phyloP scores from a whole-genome alignment of 2,888 invertebrate genomes.

The Anagyrus pseudococci region DNA sequence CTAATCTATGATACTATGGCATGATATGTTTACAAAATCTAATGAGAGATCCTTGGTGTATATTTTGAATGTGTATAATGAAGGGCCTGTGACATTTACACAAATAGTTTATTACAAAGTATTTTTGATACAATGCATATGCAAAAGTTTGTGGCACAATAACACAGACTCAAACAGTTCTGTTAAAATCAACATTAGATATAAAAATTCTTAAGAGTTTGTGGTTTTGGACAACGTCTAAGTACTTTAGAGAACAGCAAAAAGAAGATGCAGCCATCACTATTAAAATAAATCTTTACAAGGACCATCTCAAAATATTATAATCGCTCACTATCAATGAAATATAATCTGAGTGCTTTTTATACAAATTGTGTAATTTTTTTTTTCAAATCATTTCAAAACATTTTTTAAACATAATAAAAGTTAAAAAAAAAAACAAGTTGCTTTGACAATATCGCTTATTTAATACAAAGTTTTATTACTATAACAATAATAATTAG shows the following conservation, averaged over 20 bases:
- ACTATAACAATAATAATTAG: constrained; percentile 51
- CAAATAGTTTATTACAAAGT: constrained; percentile 45
- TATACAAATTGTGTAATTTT: constrained; percentile 26
- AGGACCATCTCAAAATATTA: constrained; percentile 27
- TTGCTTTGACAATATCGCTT: constrained; percentile 46
- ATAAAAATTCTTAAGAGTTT: constrained; percentile 26
- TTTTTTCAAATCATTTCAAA: constrained; percentile 23
- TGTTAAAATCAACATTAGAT: constrained; percentile 36
- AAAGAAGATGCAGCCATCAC: constrained; percentile 22
- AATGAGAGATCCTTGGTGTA: constrained; percentile 34
- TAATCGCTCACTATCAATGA: constrained; percentile 5
- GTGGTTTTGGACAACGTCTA: constrained; percentile 13
- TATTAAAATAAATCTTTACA: constrained; percentile 25
- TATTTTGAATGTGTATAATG: constrained; percentile 20
- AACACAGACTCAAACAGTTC: constrained; percentile 36
- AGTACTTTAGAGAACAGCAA: constrained; percentile 10
- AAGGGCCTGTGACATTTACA: constrained; percentile 44
- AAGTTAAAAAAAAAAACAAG: constrained; percentile 31
- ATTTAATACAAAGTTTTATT: constrained; percentile 50
- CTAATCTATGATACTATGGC: constrained; percentile 35
- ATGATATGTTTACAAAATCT: constrained; percentile 35
- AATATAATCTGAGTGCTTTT: constrained; percentile 22
- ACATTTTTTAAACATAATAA: neutral
- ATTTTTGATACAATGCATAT: constrained; percentile 43
- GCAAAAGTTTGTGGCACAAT: constrained; percentile 49